Evolutionary conservation across 2,797 vertebrate species (phyloP).

Genomic region (Enteromius radiatus): DNA sequence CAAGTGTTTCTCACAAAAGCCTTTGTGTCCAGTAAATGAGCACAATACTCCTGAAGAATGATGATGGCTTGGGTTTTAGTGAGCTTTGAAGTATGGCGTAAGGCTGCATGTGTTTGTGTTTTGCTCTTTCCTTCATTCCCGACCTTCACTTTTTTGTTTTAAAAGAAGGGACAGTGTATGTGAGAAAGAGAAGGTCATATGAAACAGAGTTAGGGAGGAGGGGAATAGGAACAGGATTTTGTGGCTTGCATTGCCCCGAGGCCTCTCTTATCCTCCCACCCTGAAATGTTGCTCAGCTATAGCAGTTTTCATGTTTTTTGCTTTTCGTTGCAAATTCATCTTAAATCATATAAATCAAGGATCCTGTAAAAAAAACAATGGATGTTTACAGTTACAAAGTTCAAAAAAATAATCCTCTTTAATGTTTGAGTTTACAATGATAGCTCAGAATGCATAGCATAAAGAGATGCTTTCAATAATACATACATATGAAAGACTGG

Average conservation of each 20-base stretch:
- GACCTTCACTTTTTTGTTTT: slow-evolving; percentile 9
- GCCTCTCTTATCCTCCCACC: neutral
- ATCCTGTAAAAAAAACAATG: neutral
- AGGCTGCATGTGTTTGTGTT: slow-evolving; percentile 39
- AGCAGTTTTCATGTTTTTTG: neutral
- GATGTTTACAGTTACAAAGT: neutral
- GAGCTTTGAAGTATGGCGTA: slow-evolving; percentile 1
- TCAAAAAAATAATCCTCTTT: neutral
- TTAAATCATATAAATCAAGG: neutral
- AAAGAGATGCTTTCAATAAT: neutral
- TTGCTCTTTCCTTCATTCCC: neutral
- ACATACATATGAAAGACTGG: neutral
- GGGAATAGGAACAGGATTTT: neutral
- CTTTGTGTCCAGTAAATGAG: slow-evolving; percentile 25
- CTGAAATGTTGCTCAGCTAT: neutral
- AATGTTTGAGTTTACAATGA: neutral
- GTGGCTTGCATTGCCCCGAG: neutral
- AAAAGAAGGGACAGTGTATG: neutral
- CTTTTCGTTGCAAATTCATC: neutral
- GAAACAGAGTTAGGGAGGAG: neutral
- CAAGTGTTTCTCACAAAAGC: slow-evolving; percentile 21
- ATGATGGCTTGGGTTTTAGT: slow-evolving; percentile 25
- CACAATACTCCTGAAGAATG: slow-evolving; percentile 24
- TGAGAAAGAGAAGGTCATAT: neutral
- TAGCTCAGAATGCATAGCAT: neutral